Evolutionary conservation across 2,888 invertebrate species (phyloP).

Genomic region (Heliconius hortense): DNA sequence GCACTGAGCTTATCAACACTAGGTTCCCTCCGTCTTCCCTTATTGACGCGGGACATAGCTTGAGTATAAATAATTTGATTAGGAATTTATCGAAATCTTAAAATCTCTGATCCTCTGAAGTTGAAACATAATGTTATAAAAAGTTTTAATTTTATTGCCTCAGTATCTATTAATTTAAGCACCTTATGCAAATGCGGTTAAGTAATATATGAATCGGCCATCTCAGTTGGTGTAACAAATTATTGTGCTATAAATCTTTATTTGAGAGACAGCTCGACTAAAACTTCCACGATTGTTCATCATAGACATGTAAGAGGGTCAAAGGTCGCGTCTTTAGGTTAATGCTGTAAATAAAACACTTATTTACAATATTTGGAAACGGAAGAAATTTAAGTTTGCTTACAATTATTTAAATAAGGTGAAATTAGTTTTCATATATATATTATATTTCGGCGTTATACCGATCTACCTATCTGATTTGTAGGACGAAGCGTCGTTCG

Average conservation of each 20-base stretch:
- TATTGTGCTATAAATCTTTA: slow-evolving; percentile 34
- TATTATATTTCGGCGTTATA: too few relatives aligned
- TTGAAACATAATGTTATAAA: slow-evolving; percentile 1
- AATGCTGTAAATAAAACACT: slow-evolving; percentile 8
- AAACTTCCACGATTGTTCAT: slow-evolving; percentile 8
- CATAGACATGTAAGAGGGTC: slow-evolving; percentile 6
- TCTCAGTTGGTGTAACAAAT: slow-evolving; percentile 33
- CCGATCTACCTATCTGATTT: too few relatives aligned
- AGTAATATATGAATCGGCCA: slow-evolving; percentile 36
- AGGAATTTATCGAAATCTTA: not conserved
- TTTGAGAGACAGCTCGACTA: slow-evolving; percentile 17
- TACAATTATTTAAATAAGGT: not conserved
- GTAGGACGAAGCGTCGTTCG: too few relatives aligned
- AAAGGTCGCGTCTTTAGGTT: slow-evolving; percentile 11
- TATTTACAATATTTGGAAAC: not conserved
- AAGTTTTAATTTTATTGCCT: slow-evolving; percentile 30
- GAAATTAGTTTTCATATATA: not conserved
- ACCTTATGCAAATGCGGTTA: slow-evolving; percentile 29
- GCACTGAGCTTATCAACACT: not conserved
- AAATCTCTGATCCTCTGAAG: slow-evolving; percentile 5
- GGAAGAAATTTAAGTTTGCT: not conserved
- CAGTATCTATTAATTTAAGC: slow-evolving; percentile 29
- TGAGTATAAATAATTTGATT: not conserved
- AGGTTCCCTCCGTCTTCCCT: not conserved
- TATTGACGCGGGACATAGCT: not conserved